phyloP scores from a whole-genome alignment of 2,797 vertebrate species.

The Aldrovandia affinis region DNA sequence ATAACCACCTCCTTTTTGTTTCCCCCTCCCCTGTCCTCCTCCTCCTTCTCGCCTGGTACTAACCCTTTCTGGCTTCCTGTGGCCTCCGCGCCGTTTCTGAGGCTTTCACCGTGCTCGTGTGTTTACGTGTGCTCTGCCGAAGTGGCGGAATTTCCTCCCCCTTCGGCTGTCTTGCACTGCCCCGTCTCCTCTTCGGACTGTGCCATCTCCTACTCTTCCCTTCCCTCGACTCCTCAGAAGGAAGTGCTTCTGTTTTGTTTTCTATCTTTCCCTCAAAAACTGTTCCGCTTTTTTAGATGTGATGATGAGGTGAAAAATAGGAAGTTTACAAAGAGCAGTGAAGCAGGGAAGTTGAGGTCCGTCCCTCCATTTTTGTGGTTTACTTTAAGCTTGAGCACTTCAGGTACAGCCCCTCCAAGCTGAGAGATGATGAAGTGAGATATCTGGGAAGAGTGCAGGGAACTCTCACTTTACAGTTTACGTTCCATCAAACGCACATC shows the following conservation, averaged over 20 bases:
- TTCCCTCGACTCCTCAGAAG: neutral
- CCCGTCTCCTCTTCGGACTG: neutral
- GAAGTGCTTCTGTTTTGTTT: too few relatives aligned
- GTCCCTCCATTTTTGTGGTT: neutral
- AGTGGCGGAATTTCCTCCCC: constrained; percentile 13
- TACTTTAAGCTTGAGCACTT: constrained; percentile 3
- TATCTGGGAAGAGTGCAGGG: neutral
- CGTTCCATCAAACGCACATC: constrained; percentile 14
- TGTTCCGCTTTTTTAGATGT: neutral
- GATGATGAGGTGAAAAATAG: neutral
- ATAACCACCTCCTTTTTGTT: neutral
- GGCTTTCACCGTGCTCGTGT: constrained; percentile 9
- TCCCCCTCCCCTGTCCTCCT: neutral
- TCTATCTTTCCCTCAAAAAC: too few relatives aligned
- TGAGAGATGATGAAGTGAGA: too few relatives aligned
- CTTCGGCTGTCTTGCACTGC: neutral
- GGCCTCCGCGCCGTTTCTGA: constrained; percentile 13
- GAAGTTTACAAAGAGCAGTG: neutral
- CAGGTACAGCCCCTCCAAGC: neutral
- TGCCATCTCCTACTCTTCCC: constrained; percentile 5
- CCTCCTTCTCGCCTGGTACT: neutral
- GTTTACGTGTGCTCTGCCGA: constrained; percentile 28
- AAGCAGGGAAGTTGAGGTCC: neutral
- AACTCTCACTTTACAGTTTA: constrained; percentile 8
- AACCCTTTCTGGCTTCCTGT: constrained; percentile 31